A percentile compares a stretch with the other conserved stretches of the same genome.
Evolutionary conservation across 1,140 invertebrate genomes (phyloP).

Genomic region (Brachionus rotundiformis): DNA sequence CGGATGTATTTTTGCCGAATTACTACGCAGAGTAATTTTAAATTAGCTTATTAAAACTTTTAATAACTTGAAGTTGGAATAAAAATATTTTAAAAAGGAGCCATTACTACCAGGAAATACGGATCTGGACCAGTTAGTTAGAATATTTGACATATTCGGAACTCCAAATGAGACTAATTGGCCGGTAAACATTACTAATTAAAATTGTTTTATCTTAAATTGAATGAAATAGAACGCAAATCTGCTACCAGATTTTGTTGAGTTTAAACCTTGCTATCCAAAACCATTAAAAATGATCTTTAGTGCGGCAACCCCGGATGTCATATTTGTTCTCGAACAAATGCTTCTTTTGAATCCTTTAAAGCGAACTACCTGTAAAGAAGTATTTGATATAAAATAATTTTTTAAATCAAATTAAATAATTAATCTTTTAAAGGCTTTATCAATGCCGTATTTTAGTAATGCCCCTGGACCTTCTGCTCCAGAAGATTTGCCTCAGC

Average conservation of each 20-base stretch:
- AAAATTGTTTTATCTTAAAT: constrained; percentile 3
- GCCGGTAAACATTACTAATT: constrained; percentile 63
- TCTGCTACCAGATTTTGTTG: constrained; percentile 83
- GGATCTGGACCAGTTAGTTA: constrained; percentile 90
- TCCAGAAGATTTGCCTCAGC: constrained; percentile 74
- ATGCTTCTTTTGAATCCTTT: constrained; percentile 82
- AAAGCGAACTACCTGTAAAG: constrained; percentile 78
- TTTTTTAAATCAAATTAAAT: neutral
- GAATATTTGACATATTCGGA: constrained; percentile 87
- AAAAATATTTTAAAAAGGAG: constrained; percentile 62
- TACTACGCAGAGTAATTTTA: constrained; percentile 73
- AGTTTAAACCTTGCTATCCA: constrained; percentile 82
- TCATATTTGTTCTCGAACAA: constrained; percentile 79
- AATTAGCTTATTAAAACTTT: neutral
- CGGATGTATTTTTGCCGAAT: constrained; percentile 94
- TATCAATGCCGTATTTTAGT: constrained; percentile 67
- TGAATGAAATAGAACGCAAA: constrained; percentile 72
- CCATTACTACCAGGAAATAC: constrained; percentile 94
- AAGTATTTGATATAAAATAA: constrained; percentile 64
- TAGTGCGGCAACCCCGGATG: constrained; percentile 87
- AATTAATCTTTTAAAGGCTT: constrained; percentile 57
- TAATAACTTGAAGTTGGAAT: too few relatives aligned
- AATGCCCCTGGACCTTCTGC: constrained; percentile 85
- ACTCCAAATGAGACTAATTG: constrained; percentile 89
- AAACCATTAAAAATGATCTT: constrained; percentile 88